Percentiles rank a stretch among this genome's conserved stretches.
Evolutionary conservation across 2,113 vertebrate genomes (phyloP).

Genomic region (Arizona elegans): DNA sequence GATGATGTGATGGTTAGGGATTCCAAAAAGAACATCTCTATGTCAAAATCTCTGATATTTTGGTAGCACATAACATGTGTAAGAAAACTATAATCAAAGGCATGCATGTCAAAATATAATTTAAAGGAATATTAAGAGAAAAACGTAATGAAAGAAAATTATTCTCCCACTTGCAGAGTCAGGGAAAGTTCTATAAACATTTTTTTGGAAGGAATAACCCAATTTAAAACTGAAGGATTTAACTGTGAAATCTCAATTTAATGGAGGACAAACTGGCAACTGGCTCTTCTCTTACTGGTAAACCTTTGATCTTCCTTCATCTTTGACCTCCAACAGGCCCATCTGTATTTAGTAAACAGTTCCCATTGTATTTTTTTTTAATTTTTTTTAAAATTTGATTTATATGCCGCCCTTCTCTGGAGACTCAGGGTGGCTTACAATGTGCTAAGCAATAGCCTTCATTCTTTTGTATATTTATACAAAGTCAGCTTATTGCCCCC

Average conservation of each 20-base stretch:
- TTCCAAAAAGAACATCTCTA: not conserved
- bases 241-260: not conserved
- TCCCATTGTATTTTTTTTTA: not conserved
- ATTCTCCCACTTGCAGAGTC: not conserved
- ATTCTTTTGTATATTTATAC: no score
- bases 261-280: not conserved
- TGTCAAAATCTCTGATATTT: not conserved
- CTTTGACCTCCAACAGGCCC: not conserved
- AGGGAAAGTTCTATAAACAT: not conserved
- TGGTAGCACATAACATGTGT: not conserved
- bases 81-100: not conserved
- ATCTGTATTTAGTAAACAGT: not conserved
- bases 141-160: not conserved
- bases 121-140: not conserved
- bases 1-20: not conserved
- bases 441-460: no score
- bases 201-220: not conserved
- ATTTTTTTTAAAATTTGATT: no score
- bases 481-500: no score
- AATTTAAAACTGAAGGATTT: not conserved
- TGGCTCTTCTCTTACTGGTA: not conserved
- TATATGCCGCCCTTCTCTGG: no score
- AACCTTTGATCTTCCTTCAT: not conserved
- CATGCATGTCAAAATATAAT: not conserved
- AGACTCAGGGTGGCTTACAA: no score